Evolutionary conservation across 1,140 invertebrate species (phyloP).

Genomic region (Macrosteles quadrilineatus): DNA sequence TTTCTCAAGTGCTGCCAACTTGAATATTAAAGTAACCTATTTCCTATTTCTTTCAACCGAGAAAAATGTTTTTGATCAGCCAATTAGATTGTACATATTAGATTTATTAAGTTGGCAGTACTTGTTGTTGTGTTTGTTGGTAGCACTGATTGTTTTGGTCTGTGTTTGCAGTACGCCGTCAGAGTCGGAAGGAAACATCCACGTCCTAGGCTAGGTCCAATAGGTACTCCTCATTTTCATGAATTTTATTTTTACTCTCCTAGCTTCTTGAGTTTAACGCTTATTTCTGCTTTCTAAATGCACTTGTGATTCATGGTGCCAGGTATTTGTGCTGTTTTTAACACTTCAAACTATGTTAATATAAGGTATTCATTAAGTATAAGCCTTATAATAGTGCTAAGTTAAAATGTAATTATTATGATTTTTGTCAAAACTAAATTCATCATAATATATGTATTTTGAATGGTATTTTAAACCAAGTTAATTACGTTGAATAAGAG

Average conservation of each 20-base stretch:
- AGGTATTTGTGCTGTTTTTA: background rate
- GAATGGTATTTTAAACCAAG: too few relatives aligned
- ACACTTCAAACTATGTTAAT: background rate
- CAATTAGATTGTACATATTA: background rate
- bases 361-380: background rate
- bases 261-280: background rate
- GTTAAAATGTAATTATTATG: too few relatives aligned
- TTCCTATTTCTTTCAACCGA: background rate
- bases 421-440: too few relatives aligned
- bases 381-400: too few relatives aligned
- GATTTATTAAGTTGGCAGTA: conserved; percentile 19
- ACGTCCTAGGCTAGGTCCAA: conserved; percentile 2
- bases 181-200: background rate
- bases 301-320: background rate
- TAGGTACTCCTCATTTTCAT: conserved; percentile 1
- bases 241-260: background rate
- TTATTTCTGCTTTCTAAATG: background rate
- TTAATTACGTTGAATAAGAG: too few relatives aligned
- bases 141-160: conserved; percentile 25
- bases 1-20: conserved; percentile 6
- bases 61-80: background rate
- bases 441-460: too few relatives aligned
- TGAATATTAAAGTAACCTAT: conserved; percentile 20
- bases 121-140: conserved; percentile 11
- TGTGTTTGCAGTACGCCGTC: conserved; percentile 2